Base-by-base conservation (phyloP, 1,140 invertebrate species). In the Prorops nasuta region DNA sequence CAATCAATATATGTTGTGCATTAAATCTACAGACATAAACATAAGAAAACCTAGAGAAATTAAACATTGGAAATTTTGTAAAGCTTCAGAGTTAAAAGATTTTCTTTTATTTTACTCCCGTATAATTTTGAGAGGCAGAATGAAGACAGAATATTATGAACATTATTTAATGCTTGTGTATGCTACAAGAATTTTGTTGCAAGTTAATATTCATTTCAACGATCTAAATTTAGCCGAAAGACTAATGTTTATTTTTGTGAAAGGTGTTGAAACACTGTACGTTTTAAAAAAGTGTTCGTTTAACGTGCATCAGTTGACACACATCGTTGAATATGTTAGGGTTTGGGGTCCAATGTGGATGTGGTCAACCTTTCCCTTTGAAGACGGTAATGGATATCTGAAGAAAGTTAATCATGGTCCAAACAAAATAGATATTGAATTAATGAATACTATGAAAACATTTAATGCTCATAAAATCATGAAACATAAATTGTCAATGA, bases 321-420 rank as follows among this genome's bases (percentile, higher is more conserved):
- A 64, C 51, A 28, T 61, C 3, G 47, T 51, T 14, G 36, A 57
- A 9, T 45, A 34, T 37, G 56, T 61, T 9, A 43, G 44, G 31
- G 41, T 54, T 21, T 64, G 58, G 58, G 59, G 62, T 31, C 62
- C 56, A 38, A 28, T 63, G 39, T 45, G 51, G 42, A 45, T 28
- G 4, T 56, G 43, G 8, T 51, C 55, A 17, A 40, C 54, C 18
- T 58, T 63, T 43, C 46, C 49, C 46, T 63, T 60, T 49, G 58
- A 63, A 52, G 53, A 54, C 48, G 50, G 39, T 15, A 63, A 60
- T 18, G 54, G 52, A 18, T 49, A 49, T 40, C n/a, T 58, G 20
- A 36, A 50, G 7, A 49, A 45, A n/a, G 47, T 36, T 32, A 40
- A 52, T 24, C 55, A 64, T 47, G 58, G 56, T n/a, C n/a, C n/a